Percentiles rank a stretch among this genome's conserved stretches.
These are phyloP conservation scores for Aphyosemion australe DNA, from an alignment of 2,113 vertebrate genomes.

Conservation along the genomic window DNA sequence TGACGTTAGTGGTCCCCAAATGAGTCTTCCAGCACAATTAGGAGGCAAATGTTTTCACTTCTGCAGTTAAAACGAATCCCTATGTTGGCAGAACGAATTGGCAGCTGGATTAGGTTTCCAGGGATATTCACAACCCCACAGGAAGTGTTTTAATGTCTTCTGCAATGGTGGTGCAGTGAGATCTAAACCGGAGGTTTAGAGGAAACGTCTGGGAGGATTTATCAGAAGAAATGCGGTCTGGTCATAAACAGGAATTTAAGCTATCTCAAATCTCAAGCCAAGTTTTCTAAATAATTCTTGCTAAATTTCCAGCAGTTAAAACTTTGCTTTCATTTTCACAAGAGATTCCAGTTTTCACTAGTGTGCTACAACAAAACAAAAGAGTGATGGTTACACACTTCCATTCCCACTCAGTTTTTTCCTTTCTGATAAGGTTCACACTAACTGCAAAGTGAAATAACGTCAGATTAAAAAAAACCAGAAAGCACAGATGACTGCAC, in stretches of 20 bases:
- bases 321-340: no score
- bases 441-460: no score
- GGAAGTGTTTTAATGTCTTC: not conserved
- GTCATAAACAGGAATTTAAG: not conserved
- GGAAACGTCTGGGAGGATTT: not conserved
- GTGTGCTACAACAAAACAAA: no score
- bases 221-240: not conserved
- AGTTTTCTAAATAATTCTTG: not conserved
- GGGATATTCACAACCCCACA: slow-evolving; percentile 1
- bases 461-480: no score
- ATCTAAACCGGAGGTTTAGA: not conserved
- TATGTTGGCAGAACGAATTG: slow-evolving; percentile 12
- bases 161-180: not conserved
- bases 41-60: slow-evolving; percentile 1
- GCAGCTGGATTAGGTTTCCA: not conserved
- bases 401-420: no score
- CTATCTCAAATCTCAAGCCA: not conserved
- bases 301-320: no score
- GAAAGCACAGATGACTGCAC: no score
- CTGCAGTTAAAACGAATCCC: not conserved
- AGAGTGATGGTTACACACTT: no score
- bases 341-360: no score
- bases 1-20: not conserved
- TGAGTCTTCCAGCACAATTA: not conserved
- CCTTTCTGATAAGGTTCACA: no score